Evolutionary conservation across 2,797 vertebrate genomes (phyloP).

Genomic region (Gadopsis bispinosus): DNA sequence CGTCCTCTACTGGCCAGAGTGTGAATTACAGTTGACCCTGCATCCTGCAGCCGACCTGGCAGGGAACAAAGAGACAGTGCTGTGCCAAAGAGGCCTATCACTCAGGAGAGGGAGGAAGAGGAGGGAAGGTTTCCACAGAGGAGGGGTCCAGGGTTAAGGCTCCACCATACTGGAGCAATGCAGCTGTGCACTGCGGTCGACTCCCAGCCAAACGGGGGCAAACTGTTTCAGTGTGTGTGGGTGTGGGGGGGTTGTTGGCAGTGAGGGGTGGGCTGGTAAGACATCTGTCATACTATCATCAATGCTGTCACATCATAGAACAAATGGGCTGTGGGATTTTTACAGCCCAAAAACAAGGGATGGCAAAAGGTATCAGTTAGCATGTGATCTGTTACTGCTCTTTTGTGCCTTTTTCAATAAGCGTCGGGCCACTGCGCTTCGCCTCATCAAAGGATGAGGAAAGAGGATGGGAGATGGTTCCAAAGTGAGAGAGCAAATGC

Average conservation of each 20-base stretch:
- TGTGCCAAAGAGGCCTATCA: slow-evolving; percentile 74
- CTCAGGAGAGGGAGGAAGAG: slow-evolving; percentile 38
- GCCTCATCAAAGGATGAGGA: slow-evolving; percentile 37
- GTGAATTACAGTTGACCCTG: slow-evolving; percentile 77
- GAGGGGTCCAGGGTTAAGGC: slow-evolving; percentile 24
- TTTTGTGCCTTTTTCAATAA: slow-evolving; percentile 46
- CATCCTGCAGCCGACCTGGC: slow-evolving; percentile 64
- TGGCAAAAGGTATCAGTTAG: slow-evolving; percentile 60
- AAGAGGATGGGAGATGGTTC: slow-evolving; percentile 1
- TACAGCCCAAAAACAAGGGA: slow-evolving; percentile 59
- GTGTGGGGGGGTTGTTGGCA: slow-evolving; percentile 51
- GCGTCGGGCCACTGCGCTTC: neutral
- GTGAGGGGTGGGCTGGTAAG: slow-evolving; percentile 65
- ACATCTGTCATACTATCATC: slow-evolving; percentile 78
- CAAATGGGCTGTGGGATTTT: slow-evolving; percentile 68
- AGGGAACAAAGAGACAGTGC: slow-evolving; percentile 79
- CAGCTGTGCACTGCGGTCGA: slow-evolving; percentile 68
- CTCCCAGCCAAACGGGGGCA: slow-evolving; percentile 55
- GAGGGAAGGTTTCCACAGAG: slow-evolving; percentile 34
- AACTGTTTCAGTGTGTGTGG: slow-evolving; percentile 39
- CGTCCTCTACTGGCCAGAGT: slow-evolving; percentile 78
- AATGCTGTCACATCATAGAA: slow-evolving; percentile 69
- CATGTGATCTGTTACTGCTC: slow-evolving; percentile 48
- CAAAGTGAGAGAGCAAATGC: slow-evolving; percentile 22
- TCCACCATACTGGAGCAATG: slow-evolving; percentile 48